A percentile compares a stretch with the other conserved stretches of the same genome.
These are phyloP conservation scores for Pangasianodon hypophthalmus DNA, from an alignment of 2,113 vertebrate species.

Conservation along the genomic window DNA sequence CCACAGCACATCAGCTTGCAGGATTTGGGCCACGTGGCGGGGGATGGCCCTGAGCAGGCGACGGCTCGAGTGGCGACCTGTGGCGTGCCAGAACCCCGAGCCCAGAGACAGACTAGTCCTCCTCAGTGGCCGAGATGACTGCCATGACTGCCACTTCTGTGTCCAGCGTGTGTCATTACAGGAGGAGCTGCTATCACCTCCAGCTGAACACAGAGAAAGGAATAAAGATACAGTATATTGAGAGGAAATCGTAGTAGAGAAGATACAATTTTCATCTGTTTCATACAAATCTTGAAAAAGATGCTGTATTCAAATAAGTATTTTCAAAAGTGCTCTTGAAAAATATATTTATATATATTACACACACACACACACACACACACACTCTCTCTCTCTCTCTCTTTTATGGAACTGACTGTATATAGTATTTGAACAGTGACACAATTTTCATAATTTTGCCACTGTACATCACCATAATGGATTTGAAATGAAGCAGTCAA, in stretches of 20 bases:
- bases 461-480: too few species aligned
- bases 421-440: too few species aligned
- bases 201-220: neutral
- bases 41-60: slow-evolving; percentile 93
- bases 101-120: slow-evolving; percentile 90
- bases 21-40: slow-evolving; percentile 93
- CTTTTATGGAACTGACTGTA: too few species aligned
- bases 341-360: neutral
- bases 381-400: too few species aligned
- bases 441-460: too few species aligned
- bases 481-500: too few species aligned
- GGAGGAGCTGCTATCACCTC: slow-evolving; percentile 70
- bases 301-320: neutral
- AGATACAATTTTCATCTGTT: neutral
- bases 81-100: slow-evolving; percentile 97
- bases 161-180: slow-evolving; percentile 87
- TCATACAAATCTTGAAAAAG: neutral
- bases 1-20: slow-evolving; percentile 97
- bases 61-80: slow-evolving; percentile 91
- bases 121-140: slow-evolving; percentile 89
- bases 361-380: too few species aligned
- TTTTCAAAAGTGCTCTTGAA: neutral
- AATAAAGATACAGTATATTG: neutral
- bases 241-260: neutral
- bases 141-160: slow-evolving; percentile 97